A percentile compares a stretch with the other conserved stretches of the same genome.
Evolutionary conservation across 2,888 invertebrate genomes (phyloP).

Genomic region (Oxyscelio sp.): DNA sequence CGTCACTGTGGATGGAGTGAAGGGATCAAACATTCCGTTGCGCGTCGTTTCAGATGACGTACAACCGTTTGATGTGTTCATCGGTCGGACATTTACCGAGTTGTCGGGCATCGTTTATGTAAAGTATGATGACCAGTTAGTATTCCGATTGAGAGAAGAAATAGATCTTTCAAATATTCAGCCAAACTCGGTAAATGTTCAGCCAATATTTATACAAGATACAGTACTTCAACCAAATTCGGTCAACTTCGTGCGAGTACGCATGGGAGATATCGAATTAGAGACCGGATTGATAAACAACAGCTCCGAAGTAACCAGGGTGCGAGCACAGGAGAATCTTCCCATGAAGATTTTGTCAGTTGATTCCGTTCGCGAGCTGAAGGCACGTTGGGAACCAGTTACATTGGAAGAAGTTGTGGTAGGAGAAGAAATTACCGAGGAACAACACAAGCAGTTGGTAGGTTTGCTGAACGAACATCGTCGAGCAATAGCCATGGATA

Average conservation of each 20-base stretch:
- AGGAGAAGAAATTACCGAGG: neutral
- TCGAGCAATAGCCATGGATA: slow-evolving; percentile 5
- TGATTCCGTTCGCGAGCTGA: neutral
- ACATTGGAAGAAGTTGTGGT: neutral
- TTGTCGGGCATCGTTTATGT: neutral
- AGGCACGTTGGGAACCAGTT: neutral
- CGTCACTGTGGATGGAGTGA: slow-evolving; percentile 63
- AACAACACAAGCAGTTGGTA: neutral
- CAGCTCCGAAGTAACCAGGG: neutral
- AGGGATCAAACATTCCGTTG: slow-evolving; percentile 39
- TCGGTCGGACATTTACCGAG: slow-evolving; percentile 41
- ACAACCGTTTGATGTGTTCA: slow-evolving; percentile 32
- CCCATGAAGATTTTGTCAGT: neutral
- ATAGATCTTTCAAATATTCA: neutral
- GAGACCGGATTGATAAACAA: neutral
- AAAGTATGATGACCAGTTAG: slow-evolving; percentile 14
- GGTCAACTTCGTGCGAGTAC: neutral
- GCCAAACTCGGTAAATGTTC: neutral
- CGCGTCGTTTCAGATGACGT: slow-evolving; percentile 19
- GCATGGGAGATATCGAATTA: neutral
- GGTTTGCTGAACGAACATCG: neutral
- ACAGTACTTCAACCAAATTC: neutral
- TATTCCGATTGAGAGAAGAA: neutral
- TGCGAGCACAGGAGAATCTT: neutral
- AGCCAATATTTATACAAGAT: neutral